Base-by-base conservation (phyloP, 2,797 vertebrate species). In the Acrossocheilus wenchowensis region DNA sequence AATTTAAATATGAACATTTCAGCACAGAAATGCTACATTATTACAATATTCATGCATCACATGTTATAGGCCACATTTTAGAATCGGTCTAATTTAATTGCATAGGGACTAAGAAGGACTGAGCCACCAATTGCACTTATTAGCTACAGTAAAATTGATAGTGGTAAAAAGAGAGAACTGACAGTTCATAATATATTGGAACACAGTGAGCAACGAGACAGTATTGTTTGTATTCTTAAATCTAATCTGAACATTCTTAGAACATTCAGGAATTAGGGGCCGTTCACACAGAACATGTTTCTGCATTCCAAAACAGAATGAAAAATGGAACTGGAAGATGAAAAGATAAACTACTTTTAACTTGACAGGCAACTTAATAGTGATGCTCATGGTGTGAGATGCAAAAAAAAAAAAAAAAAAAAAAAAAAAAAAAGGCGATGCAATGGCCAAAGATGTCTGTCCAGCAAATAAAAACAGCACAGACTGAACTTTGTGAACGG, bases 191-290 rank as follows among this genome's bases (percentile, higher is more conserved):
- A n/a, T 23, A 41, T 17, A 50, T 30, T n/a, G 34, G n/a, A 23
- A 66, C 2, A 11, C 2, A 11, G 9, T 52, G 45, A 39, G 17
- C 50, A 73, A 57, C 73, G 34, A 57, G 11, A 57, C 1, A 11
- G 23, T 68, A 41, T 11, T 30, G 52, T 19, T 54, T 0, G 21
- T 77, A 57, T 21, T 7, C 11, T 41, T 34, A 5, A 17, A 81
- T 45, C 23, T 52, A 78, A 68, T 60, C 50, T 14, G 45, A 89
- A 87, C 68, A 36, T 79, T 82, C 73, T 64, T 64, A 45, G 81
- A 89, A 81, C 68, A 74, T 88, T 85, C 80, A 60, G 43, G 36
- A 71, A 81, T 52, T 19, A n/a, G 6, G 48, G 66, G 19, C 21
- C 45, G 11, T 83, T 83, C 71, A 83, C 68, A 72, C 48, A 57